A percentile compares a stretch with the other conserved stretches of the same genome.
Evolutionary conservation across 2,113 vertebrate genomes (phyloP).

Genomic region (Coreoperca whiteheadi): DNA sequence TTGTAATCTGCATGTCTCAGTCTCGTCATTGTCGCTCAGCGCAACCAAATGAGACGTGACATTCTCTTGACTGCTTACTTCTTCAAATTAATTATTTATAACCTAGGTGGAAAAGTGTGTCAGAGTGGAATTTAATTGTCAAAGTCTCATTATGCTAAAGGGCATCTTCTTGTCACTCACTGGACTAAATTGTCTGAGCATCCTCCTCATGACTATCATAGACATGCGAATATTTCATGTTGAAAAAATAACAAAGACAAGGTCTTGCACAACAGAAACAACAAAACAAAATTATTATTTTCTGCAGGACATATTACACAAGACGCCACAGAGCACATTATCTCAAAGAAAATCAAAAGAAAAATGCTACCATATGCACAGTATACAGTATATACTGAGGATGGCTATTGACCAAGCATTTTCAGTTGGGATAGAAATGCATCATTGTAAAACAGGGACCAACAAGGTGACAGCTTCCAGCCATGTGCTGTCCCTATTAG

Average conservation of each 20-base stretch:
- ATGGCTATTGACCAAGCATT: constrained; percentile 55
- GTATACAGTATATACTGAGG: background rate
- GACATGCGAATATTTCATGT: constrained; percentile 16
- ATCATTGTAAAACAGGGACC: constrained; percentile 76
- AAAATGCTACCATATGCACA: background rate
- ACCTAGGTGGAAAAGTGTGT: constrained; percentile 76
- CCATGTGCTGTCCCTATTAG: constrained; percentile 79
- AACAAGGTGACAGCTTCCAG: constrained; percentile 78
- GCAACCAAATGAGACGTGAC: constrained; percentile 79
- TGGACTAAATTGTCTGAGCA: constrained; percentile 64
- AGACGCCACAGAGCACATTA: background rate
- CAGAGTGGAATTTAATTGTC: constrained; percentile 77
- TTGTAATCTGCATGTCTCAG: constrained; percentile 63
- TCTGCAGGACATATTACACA: background rate
- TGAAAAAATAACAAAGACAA: background rate
- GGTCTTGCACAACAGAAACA: background rate
- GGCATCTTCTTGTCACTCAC: constrained; percentile 81
- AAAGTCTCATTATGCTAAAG: constrained; percentile 81
- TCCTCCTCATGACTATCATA: constrained; percentile 25
- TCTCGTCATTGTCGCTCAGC: constrained; percentile 61
- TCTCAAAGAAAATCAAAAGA: background rate
- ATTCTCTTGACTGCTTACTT: constrained; percentile 79
- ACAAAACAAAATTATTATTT: background rate
- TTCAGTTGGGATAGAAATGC: constrained; percentile 62
- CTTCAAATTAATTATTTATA: constrained; percentile 85